These are phyloP conservation scores for Sternotherus odoratus DNA, from an alignment of 2,797 vertebrate species.

Conservation along the genomic window DNA sequence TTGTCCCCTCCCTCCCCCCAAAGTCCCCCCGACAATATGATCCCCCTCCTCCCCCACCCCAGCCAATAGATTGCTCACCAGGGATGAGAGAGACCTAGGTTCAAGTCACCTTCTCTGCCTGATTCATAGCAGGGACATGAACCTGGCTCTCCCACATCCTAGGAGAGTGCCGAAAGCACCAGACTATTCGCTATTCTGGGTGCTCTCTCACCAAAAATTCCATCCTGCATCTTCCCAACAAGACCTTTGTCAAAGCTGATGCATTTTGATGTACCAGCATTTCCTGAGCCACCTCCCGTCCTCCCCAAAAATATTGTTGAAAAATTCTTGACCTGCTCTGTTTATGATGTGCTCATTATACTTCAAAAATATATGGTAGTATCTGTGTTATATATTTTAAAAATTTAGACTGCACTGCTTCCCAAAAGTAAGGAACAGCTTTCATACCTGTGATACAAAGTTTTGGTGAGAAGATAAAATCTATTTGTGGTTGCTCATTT, in stretches of 20 bases:
- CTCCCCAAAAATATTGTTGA: not conserved
- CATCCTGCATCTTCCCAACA: not conserved
- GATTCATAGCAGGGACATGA: not conserved
- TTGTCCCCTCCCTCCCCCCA: fast-evolving
- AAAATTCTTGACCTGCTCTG: not conserved
- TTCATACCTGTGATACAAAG: not conserved
- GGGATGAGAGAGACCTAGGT: not conserved
- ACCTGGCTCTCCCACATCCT: not conserved
- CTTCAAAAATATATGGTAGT: not conserved
- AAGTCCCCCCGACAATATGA: too few species aligned
- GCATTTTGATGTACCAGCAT: not conserved
- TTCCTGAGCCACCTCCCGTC: not conserved
- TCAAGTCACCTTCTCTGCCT: not conserved
- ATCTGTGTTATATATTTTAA: not conserved
- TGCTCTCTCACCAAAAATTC: not conserved
- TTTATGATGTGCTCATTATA: not conserved
- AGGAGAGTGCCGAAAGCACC: not conserved
- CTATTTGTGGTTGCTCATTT: not conserved
- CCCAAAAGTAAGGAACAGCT: not conserved
- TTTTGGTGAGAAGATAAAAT: not conserved
- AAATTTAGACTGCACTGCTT: not conserved
- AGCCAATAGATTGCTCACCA: not conserved
- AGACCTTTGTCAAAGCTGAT: not conserved
- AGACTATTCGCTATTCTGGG: not conserved
- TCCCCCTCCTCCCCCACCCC: too few species aligned